Evolutionary conservation across 1,140 invertebrate genomes (phyloP), one percentile per base, ranked within the genome.

Genomic region (Nixonia krombeini): DNA sequence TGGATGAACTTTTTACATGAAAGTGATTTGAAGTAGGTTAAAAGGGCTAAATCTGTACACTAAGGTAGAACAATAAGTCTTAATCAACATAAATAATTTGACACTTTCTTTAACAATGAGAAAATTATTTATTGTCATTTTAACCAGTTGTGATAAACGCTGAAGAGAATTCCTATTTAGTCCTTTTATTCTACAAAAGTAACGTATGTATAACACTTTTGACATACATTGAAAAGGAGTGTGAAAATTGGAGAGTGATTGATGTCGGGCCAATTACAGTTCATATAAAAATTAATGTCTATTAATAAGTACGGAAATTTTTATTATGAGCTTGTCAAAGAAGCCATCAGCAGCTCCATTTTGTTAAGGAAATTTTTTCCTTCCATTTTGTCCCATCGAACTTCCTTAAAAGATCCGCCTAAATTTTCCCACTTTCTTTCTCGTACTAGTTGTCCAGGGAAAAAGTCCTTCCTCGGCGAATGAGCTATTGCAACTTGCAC

Each of bases 341-440:
- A 93, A 13, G 96, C 95, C 95, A 98, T 97, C 3, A 98, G 87
- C 57, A 97, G 87, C 88, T 98, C 96, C 90, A 98, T 96, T 89
- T 98, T 98, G 73, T 96, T 96, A 0, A 97, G 86, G 80, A 98
- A 97, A 86, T 97, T 98, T 75, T 94, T 94, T n/a, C 96, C 96
- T 80, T 98, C 95, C 90, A 99, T 94, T 86, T 95, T 95, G 40
- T 97, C 94, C 79, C 96, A 90, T 68, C 93, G 88, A 5, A 98
- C 92, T 86, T 96, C 94, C 80, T 96, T 93, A 82, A 96, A 98
- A 33, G 92, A 91, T 13, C 93, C 92, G 5, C 93, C 94, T 0
- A 97, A 86, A 83, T 96, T 94, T 78, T 96, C 94, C 96, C 95
- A 98, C 76, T 94, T 92, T 65, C 92, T 89, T 74, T 96, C 93